Base-by-base conservation (phyloP, 1,140 invertebrate genomes). In the Bombus cullumanus region DNA sequence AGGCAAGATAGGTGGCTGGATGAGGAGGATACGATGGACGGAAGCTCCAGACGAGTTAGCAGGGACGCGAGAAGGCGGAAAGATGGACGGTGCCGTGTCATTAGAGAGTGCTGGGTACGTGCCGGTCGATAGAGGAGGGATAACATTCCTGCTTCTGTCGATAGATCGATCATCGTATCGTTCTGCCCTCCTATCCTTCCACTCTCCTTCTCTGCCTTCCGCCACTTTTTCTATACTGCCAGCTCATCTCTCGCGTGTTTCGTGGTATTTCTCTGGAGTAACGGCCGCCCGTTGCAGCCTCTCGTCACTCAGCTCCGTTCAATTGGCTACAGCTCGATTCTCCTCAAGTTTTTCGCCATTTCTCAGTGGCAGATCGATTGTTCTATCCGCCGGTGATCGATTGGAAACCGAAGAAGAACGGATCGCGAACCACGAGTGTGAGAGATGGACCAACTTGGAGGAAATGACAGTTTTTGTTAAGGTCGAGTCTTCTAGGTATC, bases 81-180 rank as follows among this genome's bases (percentile, higher is more conserved):
- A 85, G 78, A 39, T 82, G 77, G 47, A 72, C 85, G 74, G 47
- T 86, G 74, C 69, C 72, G 62, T 86, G 86, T 90, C 88, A 88
- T 90, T 90, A 90, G 83, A 85, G 88, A 85, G 68, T 41, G 77
- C 43, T 53, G 76, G 81, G 34, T 78, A 77, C 72, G 64, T 59
- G 83, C 47, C 81, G 34, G 43, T 68, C 80, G 73, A 81, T 80
- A 57, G 53, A 86, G 64, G 34, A 83, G 86, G 79, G 47, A 88
- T 75, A 85, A 87, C 82, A 88, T 86, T 89, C 85, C 83, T 72
- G 73, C 77, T 83, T 64, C 73, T 81, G 80, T 83, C 83, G 90
- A 88, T 89, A 83, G 89, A 86, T 91, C 90, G 88, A 92, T 92
- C 89, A 90, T 90, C 91, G 59, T 80, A 84, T 89, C 69, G 39